A percentile compares a stretch with the other conserved stretches of the same genome.
These are phyloP conservation scores for Anastrepha obliqua DNA, from an alignment of 1,140 invertebrate genomes.

Conservation along the genomic window DNA sequence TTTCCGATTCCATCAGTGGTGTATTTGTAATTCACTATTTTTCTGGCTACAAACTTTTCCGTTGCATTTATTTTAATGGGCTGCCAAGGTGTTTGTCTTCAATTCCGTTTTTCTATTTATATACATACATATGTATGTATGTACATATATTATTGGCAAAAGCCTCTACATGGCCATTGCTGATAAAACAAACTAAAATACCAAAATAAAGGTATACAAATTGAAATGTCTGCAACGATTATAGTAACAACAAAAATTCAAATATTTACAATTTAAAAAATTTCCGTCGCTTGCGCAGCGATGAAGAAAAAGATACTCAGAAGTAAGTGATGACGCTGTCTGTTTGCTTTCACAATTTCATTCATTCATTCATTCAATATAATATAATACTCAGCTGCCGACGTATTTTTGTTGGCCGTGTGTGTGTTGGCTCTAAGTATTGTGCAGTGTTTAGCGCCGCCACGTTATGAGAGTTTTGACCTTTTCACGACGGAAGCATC, in stretches of 20 bases:
- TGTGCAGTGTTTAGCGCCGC: conserved; percentile 8
- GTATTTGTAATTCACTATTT: neutral
- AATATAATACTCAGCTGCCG: neutral
- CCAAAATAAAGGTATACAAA: neutral
- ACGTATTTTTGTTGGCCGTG: neutral
- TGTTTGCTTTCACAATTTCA: conserved; percentile 35
- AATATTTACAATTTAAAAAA: conserved; percentile 2
- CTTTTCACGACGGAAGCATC: conserved; percentile 11
- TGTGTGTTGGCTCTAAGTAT: neutral
- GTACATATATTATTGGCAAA: neutral
- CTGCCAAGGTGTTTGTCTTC: neutral
- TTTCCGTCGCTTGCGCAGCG: neutral
- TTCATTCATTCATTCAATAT: conserved; percentile 39
- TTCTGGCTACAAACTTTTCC: neutral
- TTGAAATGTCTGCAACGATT: neutral
- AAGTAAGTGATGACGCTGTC: conserved; percentile 14
- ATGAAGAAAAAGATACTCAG: neutral
- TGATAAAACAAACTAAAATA: neutral
- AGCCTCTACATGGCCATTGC: too few relatives aligned
- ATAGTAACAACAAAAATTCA: neutral
- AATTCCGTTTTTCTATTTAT: neutral
- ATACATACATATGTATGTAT: neutral
- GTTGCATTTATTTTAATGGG: neutral
- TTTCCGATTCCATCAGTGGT: neutral
- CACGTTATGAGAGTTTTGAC: conserved; percentile 28